Evolutionary conservation across 2,797 vertebrate species (phyloP).

Genomic region (Phoxinus dragarum): DNA sequence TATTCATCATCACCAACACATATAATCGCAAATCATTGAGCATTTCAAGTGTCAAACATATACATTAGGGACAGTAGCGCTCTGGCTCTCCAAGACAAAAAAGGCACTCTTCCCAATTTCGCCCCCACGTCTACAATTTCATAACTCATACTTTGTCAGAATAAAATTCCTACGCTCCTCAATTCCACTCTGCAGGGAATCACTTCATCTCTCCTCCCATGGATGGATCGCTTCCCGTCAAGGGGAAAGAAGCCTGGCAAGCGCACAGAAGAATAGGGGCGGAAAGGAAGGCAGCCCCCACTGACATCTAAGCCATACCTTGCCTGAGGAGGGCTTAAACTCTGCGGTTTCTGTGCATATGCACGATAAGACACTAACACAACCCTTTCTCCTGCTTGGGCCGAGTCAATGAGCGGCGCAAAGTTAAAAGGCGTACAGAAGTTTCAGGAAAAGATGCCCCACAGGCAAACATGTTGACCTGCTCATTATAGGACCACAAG

Average conservation of each 20-base stretch:
- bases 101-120: neutral
- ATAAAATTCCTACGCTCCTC: conserved; percentile 41
- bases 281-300: conserved; percentile 59
- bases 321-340: conserved; percentile 64
- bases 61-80: neutral
- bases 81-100: neutral
- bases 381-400: conserved; percentile 60
- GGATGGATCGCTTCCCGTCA: conserved; percentile 58
- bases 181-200: conserved; percentile 31
- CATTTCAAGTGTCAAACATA: neutral
- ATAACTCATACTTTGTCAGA: conserved; percentile 37
- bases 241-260: conserved; percentile 56
- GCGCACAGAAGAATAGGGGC: conserved; percentile 63
- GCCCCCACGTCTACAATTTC: conserved; percentile 29
- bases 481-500: conserved; percentile 71
- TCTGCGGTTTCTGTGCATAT: conserved; percentile 69
- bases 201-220: conserved; percentile 29
- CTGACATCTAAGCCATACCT: conserved; percentile 62
- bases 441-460: conserved; percentile 69
- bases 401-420: conserved; percentile 57
- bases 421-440: conserved; percentile 66
- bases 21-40: neutral
- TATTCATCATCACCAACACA: neutral
- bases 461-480: conserved; percentile 74
- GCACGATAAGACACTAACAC: conserved; percentile 60